Evolutionary conservation across 2,888 invertebrate genomes (phyloP).

Genomic region (Oithona nana): DNA sequence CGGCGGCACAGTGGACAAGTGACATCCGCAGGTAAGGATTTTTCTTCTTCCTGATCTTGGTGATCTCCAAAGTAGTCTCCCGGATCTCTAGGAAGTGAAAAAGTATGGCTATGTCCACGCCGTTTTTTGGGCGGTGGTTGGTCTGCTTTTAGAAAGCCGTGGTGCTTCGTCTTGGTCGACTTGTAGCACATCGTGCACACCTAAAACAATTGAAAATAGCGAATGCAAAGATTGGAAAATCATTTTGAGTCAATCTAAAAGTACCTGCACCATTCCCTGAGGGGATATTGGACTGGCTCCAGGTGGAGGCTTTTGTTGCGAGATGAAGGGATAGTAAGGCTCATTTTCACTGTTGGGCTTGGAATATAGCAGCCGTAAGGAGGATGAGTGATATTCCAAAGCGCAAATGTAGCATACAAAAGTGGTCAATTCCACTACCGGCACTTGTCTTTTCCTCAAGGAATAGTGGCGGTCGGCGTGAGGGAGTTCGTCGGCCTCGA

Average conservation of each 20-base stretch:
- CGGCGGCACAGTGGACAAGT: constrained; percentile 43
- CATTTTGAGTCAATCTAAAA: constrained; percentile 33
- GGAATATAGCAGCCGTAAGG: constrained; percentile 56
- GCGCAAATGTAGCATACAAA: constrained; percentile 83
- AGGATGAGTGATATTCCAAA: constrained; percentile 53
- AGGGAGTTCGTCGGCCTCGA: constrained; percentile 47
- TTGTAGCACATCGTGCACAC: constrained; percentile 54
- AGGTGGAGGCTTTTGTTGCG: constrained; percentile 52
- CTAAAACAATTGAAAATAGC: constrained; percentile 22
- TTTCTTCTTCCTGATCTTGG: background rate
- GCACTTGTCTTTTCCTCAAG: constrained; percentile 52
- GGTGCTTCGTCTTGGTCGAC: constrained; percentile 53
- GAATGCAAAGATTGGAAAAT: background rate
- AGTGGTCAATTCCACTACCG: constrained; percentile 40
- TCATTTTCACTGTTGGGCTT: constrained; percentile 64
- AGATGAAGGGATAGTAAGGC: constrained; percentile 75
- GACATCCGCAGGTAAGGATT: constrained; percentile 53
- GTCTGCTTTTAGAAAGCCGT: constrained; percentile 26
- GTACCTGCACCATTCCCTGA: constrained; percentile 57
- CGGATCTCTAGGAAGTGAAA: background rate
- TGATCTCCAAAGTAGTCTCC: background rate
- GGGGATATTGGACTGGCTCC: constrained; percentile 76
- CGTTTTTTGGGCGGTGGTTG: constrained; percentile 1
- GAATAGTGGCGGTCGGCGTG: constrained; percentile 60
- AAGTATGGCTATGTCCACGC: background rate